A percentile compares a stretch with the other conserved stretches of the same genome.
These are phyloP conservation scores for Automeris io DNA, from an alignment of 2,888 invertebrate species.

Conservation along the genomic window DNA sequence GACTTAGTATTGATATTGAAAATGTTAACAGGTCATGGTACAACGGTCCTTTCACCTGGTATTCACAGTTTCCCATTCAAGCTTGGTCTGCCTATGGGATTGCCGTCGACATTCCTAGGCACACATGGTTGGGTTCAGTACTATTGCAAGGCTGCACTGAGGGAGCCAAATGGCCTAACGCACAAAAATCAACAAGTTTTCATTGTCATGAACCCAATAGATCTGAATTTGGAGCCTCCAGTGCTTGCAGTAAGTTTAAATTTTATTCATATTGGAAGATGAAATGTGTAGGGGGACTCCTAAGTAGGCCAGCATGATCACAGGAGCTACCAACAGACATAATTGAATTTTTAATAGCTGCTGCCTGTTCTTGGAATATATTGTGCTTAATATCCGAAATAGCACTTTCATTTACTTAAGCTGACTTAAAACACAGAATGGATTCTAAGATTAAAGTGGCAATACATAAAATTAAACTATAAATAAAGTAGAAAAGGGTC, in stretches of 20 bases:
- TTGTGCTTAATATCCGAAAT: too few relatives aligned
- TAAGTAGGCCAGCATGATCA: too few relatives aligned
- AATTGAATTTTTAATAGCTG: too few relatives aligned
- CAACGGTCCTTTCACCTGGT: conserved; percentile 91
- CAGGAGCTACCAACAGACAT: too few relatives aligned
- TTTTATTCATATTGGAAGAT: not conserved
- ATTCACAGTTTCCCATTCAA: conserved; percentile 97
- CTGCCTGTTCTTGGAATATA: too few relatives aligned
- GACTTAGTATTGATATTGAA: too few relatives aligned
- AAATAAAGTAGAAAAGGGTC: too few relatives aligned
- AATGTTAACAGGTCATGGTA: conserved; percentile 85
- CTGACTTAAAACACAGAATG: too few relatives aligned
- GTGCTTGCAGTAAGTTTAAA: conserved; percentile 85
- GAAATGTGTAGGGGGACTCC: not conserved
- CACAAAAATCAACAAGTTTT: conserved; percentile 98
- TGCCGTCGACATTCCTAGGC: conserved; percentile 95
- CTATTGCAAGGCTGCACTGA: conserved; percentile 92
- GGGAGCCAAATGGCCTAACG: conserved; percentile 92
- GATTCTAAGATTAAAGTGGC: too few relatives aligned
- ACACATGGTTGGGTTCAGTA: conserved; percentile 98
- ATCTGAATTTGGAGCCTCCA: conserved; percentile 92
- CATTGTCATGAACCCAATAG: conserved; percentile 97
- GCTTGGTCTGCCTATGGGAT: conserved; percentile 90
- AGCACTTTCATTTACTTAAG: too few relatives aligned
- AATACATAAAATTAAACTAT: too few relatives aligned